Conservation (phyloP, 2,888 invertebrate species). For the Saturnia pavonia region DNA sequence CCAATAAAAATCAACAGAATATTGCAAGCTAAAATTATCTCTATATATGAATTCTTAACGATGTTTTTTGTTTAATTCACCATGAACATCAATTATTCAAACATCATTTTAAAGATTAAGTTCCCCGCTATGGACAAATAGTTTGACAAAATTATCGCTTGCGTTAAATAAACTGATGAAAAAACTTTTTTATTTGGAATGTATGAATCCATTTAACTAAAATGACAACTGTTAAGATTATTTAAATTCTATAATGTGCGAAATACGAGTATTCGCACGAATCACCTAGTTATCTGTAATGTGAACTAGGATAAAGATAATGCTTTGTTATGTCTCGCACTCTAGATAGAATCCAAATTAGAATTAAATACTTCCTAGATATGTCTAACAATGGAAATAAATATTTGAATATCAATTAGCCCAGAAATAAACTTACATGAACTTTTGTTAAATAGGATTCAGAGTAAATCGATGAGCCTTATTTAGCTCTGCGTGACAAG, state of each 20-base stretch:
- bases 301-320: background rate
- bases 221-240: too few species aligned
- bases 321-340: background rate
- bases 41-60: too few species aligned
- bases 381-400: background rate
- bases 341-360: background rate
- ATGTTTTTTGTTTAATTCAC: background rate
- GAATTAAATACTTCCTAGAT: background rate
- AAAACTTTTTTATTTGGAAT: too few species aligned
- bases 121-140: too few species aligned
- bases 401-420: background rate
- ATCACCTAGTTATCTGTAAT: background rate
- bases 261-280: too few species aligned
- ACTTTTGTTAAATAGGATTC: background rate
- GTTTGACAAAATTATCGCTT: too few species aligned
- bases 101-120: too few species aligned
- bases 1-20: background rate
- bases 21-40: background rate
- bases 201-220: too few species aligned
- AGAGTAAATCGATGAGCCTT: background rate
- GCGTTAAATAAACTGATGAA: too few species aligned
- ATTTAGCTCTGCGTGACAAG: background rate
- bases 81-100: too few species aligned
- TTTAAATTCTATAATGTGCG: too few species aligned
- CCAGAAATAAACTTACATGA: background rate